These are phyloP conservation scores for Eleginops maclovinus DNA, from an alignment of 2,113 vertebrate genomes.

Conservation along the genomic window DNA sequence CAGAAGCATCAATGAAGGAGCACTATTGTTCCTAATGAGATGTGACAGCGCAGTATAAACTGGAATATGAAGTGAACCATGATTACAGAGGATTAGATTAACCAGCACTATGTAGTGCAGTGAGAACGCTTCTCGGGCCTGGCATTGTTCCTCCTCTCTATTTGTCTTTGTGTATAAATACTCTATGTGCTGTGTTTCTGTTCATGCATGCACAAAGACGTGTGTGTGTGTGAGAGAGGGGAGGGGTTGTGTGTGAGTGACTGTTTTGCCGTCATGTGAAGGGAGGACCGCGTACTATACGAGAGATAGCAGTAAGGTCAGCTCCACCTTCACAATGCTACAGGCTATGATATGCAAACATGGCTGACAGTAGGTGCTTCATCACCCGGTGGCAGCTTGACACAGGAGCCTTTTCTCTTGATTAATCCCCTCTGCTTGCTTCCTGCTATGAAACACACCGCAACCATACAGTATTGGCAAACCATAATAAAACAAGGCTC, in stretches of 20 bases:
- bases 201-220: constrained; percentile 46
- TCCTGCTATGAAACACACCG: constrained; percentile 37
- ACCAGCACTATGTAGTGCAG: constrained; percentile 70
- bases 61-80: constrained; percentile 80
- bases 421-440: constrained; percentile 70
- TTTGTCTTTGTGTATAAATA: constrained; percentile 53
- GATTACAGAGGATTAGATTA: constrained; percentile 80
- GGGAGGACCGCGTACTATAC: constrained; percentile 47
- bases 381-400: constrained; percentile 72
- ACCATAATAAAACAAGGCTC: constrained; percentile 26
- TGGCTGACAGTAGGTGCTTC: constrained; percentile 78
- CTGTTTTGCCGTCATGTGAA: constrained; percentile 46
- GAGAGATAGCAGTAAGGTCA: constrained; percentile 75
- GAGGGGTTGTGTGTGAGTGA: constrained; percentile 33
- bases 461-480: constrained; percentile 33
- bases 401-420: constrained; percentile 66
- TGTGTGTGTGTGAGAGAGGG: constrained; percentile 13
- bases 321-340: constrained; percentile 75
- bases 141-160: constrained; percentile 57
- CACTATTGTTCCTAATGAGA: constrained; percentile 73
- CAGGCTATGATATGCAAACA: constrained; percentile 75
- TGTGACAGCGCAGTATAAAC: constrained; percentile 77
- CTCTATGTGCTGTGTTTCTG: constrained; percentile 49
- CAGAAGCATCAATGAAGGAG: constrained; percentile 69
- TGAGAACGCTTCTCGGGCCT: constrained; percentile 64